Evolutionary conservation across 2,888 invertebrate genomes (phyloP), one percentile per base, ranked within the genome.

Genomic region (Agapetus fuscipes): DNA sequence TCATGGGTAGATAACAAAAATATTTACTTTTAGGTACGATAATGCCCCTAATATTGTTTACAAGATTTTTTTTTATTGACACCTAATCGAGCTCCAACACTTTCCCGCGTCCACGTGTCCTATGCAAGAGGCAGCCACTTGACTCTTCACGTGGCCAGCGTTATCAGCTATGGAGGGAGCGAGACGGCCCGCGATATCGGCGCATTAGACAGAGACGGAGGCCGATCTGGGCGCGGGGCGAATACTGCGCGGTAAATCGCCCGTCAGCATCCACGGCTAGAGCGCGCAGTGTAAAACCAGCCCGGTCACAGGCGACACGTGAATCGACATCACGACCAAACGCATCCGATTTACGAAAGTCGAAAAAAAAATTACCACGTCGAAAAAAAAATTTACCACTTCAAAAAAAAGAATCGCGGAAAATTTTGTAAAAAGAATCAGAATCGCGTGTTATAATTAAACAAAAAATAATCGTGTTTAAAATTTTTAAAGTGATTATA

Each of bases 201-300:
- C 53, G 53, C 57, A 53, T 58, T 57, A 10, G 36, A 56, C n/a
- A 62, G 59, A 58, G 56, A 60, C 41, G 37, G 45, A 47, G 49
- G 46, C 37, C 44, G 36, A 37, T 37, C 45, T 40, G n/a, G 50
- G 51, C 61, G 60, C 64, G 66, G 63, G 64, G 59, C 62, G 61
- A 64, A 53, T 55, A 56, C 71, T 66, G 66, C 67, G 71, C 71
- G 70, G 73, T 72, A 71, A 70, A 67, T 68, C 55, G 62, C 62
- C 62, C 64, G 63, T 64, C 68, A 66, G 68, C 64, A 66, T 57
- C 57, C 58, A 53, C 64, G 66, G 66, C 27, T 28, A 17, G 17
- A 27, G 17, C 39, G 43, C 43, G 43, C 43, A 43, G 43, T 43
- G 36, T 39, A 32, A 39, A 28, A 24, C 38, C 36, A 36, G 17